Base-by-base conservation (phyloP, 2,797 vertebrate genomes). In the Galagoides demidoff region DNA sequence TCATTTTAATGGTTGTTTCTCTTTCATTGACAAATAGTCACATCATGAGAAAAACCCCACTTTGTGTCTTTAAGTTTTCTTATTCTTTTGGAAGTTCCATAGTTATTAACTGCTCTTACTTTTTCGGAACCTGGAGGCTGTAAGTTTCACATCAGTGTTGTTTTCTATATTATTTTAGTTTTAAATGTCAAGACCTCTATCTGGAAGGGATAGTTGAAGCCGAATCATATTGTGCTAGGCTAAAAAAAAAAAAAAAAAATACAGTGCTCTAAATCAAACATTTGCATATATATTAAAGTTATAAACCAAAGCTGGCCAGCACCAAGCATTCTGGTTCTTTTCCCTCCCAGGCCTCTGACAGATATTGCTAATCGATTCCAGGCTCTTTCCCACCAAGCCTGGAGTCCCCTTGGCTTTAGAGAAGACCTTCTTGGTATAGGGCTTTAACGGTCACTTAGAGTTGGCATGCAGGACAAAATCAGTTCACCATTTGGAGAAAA, bases 121-220 rank as follows among this genome's bases (percentile, higher is more conserved):
- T 82, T 93, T 83, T 90, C 29, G 84, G 39, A 93, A 81, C 25
- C 49, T 68, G 83, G 5, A 76, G 8, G 27, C 55, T 87, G 5
- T 31, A 82, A 45, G 10, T 89, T 90, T 82, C n/a, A 37, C 76
- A 37, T 83, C 45, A 52, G 11, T 85, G 2, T 84, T 93, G 52
- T 90, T 91, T 88, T 81, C 55, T 86, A 23, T 79, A 83, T 88
- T 83, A 88, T 77, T 95, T 96, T 92, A 79, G 12, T 70, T 86
- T 87, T 85, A 39, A 91, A 77, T 86, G 29, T 86, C 34, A 87
- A 34, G 16, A 92, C 6, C 13, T 95, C 20, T 84, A 25, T 79
- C 16, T 73, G 20, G 61, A 92, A 95, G 29, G 57, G 19, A 49
- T 92, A 85, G 79, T 86, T 81, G 52, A 94, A 71, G 57, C n/a